Percentiles rank a stretch among this genome's conserved stretches.
Evolutionary conservation across 2,888 invertebrate species (phyloP).

Genomic region (Ryuthela nishihirai): DNA sequence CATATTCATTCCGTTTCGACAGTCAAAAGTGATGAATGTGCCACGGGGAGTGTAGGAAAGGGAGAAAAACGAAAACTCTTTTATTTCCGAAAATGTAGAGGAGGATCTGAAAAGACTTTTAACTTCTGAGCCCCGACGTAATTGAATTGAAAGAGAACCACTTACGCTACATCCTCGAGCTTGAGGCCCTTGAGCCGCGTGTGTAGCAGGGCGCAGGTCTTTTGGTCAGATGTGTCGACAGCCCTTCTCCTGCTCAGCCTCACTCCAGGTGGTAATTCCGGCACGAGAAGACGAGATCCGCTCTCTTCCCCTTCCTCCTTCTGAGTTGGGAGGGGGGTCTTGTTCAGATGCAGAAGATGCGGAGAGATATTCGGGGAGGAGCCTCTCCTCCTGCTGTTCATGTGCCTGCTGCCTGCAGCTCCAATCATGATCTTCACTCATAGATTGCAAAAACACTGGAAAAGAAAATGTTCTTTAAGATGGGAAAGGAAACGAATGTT

Average conservation of each 20-base stretch:
- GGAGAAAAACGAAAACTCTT: too few species aligned
- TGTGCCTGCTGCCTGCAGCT: constrained; percentile 42
- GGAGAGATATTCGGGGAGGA: constrained; percentile 42
- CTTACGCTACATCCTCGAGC: constrained; percentile 79
- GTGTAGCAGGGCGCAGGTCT: constrained; percentile 85
- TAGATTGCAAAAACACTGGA: not conserved
- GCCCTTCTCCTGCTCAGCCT: constrained; percentile 59
- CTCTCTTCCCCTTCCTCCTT: constrained; percentile 14
- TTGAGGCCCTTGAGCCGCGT: constrained; percentile 66
- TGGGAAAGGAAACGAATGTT: too few species aligned
- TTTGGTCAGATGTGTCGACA: constrained; percentile 80
- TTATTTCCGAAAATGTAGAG: too few species aligned
- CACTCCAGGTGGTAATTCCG: constrained; percentile 41
- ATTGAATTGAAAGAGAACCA: too few species aligned
- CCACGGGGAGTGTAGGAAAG: too few species aligned
- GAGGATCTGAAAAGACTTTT: too few species aligned
- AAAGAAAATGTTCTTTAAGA: too few species aligned
- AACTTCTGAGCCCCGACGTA: too few species aligned
- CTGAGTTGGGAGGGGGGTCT: constrained; percentile 6
- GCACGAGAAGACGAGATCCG: constrained; percentile 32
- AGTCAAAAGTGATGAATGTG: too few species aligned
- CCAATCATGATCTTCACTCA: constrained; percentile 39
- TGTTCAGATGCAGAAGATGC: constrained; percentile 16
- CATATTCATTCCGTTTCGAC: too few species aligned
- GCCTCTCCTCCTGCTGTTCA: constrained; percentile 40